Conservation (phyloP, 2,797 vertebrate genomes). For the Clangula hyemalis region DNA sequence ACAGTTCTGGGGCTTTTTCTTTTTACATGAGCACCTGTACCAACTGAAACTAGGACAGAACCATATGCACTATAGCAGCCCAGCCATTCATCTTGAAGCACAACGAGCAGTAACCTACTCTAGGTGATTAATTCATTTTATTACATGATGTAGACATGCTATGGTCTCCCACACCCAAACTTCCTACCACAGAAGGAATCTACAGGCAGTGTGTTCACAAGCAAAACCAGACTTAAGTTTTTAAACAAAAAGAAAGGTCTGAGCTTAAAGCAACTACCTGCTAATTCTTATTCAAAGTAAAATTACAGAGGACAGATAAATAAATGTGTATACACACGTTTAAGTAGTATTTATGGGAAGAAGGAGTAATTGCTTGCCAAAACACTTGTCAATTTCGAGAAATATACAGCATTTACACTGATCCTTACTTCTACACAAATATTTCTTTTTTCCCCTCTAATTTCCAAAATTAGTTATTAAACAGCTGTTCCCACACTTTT, state of each 20-base stretch:
- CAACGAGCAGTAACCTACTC: background rate
- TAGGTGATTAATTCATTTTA: background rate
- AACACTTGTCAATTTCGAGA: background rate
- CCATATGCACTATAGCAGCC: background rate
- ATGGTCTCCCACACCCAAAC: background rate
- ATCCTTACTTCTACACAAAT: conserved; percentile 21
- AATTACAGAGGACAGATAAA: background rate
- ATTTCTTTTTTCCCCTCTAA: background rate
- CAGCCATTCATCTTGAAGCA: background rate
- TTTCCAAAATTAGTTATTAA: conserved; percentile 72
- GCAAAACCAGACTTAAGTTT: background rate
- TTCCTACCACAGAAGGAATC: background rate
- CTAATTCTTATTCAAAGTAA: background rate
- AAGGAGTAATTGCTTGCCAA: background rate
- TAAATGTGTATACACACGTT: background rate
- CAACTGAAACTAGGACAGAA: no score
- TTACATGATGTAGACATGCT: accelerated
- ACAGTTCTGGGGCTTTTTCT: background rate
- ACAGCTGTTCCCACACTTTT: conserved; percentile 47
- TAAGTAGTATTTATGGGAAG: background rate
- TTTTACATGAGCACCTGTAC: background rate
- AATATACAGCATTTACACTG: background rate
- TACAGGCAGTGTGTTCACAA: background rate
- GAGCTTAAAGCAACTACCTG: background rate
- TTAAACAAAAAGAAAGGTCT: background rate